Evolutionary conservation across 1,140 invertebrate genomes (phyloP).

Genomic region (Drosophila ercepeae): DNA sequence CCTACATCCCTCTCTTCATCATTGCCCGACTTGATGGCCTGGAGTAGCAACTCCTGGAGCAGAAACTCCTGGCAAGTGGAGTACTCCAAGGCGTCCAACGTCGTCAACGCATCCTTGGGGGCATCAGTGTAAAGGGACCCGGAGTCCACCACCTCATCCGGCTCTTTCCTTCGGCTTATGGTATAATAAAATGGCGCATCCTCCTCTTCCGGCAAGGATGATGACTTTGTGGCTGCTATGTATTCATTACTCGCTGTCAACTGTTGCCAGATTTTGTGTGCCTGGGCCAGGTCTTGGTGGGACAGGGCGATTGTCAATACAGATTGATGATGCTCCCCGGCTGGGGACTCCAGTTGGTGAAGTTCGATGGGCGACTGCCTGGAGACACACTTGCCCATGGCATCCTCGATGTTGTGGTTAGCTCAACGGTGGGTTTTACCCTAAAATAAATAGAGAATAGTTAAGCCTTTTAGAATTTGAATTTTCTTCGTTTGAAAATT

Average conservation of each 20-base stretch:
- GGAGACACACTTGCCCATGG: conserved; percentile 83
- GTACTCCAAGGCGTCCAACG: conserved; percentile 33
- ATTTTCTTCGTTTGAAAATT: too few species aligned
- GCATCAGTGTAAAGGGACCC: conserved; percentile 65
- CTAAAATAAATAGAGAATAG: neutral
- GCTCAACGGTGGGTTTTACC: conserved; percentile 2
- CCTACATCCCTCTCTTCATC: neutral
- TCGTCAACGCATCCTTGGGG: conserved; percentile 44
- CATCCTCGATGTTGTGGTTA: conserved; percentile 2
- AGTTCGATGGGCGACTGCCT: conserved; percentile 49
- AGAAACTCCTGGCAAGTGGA: conserved; percentile 70
- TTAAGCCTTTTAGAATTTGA: neutral
- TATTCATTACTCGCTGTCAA: conserved; percentile 81
- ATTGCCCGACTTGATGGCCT: conserved; percentile 13
- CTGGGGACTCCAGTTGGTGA: conserved; percentile 14
- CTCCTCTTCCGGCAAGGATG: neutral
- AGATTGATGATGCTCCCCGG: conserved; percentile 73
- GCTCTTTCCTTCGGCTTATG: conserved; percentile 36
- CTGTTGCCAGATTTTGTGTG: conserved; percentile 81
- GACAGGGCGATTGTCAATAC: conserved; percentile 77
- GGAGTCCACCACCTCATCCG: conserved; percentile 31
- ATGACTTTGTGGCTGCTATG: conserved; percentile 49
- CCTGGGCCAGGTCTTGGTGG: conserved; percentile 75
- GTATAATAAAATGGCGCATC: conserved; percentile 62
- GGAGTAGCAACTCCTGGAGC: conserved; percentile 54